Base-by-base conservation (phyloP, 2,797 vertebrate genomes). In the Tarsius wallacei region DNA sequence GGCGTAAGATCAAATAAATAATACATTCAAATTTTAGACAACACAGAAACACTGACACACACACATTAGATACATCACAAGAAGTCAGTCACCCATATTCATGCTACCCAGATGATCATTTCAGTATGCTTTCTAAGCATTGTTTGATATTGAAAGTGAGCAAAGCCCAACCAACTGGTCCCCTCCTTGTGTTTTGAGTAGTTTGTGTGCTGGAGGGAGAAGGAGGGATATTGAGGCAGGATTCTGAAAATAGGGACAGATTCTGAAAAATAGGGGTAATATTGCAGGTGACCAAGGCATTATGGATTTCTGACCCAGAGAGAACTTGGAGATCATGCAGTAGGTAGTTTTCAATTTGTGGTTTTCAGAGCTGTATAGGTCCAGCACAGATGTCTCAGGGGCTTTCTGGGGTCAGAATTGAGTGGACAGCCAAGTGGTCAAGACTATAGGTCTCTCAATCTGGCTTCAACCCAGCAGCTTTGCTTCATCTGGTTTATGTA, bases 261-360 rank as follows among this genome's bases (percentile, higher is more conserved):
- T 86, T 95, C 80, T 86, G 63, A 66, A 86, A 78, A 89, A 36
- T 24, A 85, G 90, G 42, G 87, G 49, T 68, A 61, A 61, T 73
- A 63, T 64, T 95, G 53, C 87, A 93, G 66, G 87, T 92, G 33
- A 57, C 24, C 31, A 61, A 33, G 28, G 22, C n/a, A 73, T 94
- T 33, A 0, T 93, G 53, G 57, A 92, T 92, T 93, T 95, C 74
- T 87, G 55, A 90, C 68, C 51, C 33, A 68, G 63, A 86, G 74
- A 91, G 74, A 95, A 57, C 26, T 14, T 51, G 70, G 81, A 82
- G 61, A 73, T 76, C 81, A 42, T 89, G 71, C 74, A 88, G 55
- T 42, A 91, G 71, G 49, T 86, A 10, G 22, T 85, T 85, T 89
- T 42, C 59, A 61, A 93, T 68, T 55, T 84, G 51, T 70, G 51